A percentile compares a stretch with the other conserved stretches of the same genome.
These are phyloP conservation scores for Heliconius congener DNA, from an alignment of 1,140 invertebrate species.

Conservation along the genomic window DNA sequence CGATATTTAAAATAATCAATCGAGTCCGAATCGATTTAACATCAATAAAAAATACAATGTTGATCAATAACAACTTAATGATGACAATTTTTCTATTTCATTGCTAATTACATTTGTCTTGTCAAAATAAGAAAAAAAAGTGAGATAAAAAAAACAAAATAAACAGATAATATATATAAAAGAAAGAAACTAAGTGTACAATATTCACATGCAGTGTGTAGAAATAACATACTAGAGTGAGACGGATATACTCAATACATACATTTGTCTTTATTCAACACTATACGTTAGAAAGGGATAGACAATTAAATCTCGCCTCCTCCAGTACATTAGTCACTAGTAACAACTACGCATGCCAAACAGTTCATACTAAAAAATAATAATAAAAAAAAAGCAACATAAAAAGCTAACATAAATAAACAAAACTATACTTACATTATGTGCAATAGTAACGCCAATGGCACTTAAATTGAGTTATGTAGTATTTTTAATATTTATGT, in stretches of 20 bases:
- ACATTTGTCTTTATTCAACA: background rate
- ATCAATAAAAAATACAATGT: background rate
- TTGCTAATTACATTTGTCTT: background rate
- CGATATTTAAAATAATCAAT: background rate
- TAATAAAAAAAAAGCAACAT: constrained; percentile 50
- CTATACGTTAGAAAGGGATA: background rate
- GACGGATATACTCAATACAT: background rate
- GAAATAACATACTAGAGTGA: background rate
- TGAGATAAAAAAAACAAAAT: constrained; percentile 6
- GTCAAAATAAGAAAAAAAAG: background rate
- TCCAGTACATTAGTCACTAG: background rate
- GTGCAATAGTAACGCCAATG: constrained; percentile 50
- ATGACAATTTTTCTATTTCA: background rate
- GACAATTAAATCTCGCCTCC: background rate
- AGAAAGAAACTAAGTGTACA: constrained; percentile 15
- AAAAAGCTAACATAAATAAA: constrained; percentile 56
- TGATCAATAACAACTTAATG: background rate
- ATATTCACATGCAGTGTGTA: constrained; percentile 34
- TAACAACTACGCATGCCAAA: constrained; percentile 70
- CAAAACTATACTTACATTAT: constrained; percentile 71
- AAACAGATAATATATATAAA: constrained; percentile 3
- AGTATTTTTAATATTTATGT: constrained; percentile 27
- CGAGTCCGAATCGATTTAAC: background rate
- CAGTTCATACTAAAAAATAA: constrained; percentile 65
- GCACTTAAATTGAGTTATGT: constrained; percentile 40